Base-by-base conservation (phyloP, 2,888 invertebrate species). In the Tiliacea aurago region DNA sequence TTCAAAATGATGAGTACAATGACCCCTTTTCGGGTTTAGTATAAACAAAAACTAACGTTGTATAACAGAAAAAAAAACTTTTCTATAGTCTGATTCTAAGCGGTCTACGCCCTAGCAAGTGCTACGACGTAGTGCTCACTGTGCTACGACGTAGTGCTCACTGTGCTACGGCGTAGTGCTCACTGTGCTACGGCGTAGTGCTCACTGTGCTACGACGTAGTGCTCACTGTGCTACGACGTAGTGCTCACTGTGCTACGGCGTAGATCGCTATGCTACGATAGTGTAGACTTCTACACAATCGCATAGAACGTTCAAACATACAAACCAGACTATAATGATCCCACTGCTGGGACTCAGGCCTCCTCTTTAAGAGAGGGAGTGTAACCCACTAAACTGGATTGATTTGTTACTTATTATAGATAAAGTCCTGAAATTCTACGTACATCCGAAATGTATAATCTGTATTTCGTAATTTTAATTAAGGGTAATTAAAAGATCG, bases 401-500 rank as follows among this genome's bases (percentile, higher is more conserved):
- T n/a, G 28, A n/a, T n/a, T 49, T 49, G 1, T 3, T 37, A 15
- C 7, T 37, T 13, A 18, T 47, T 37, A 37, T 28, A 20, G 15
- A 6, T 5, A 11, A n/a, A 45, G 33, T 33, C 5, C 11, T 28
- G 28, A 28, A 62, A 11, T 4, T 1, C 11, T 45, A 0, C 4
- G 2, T 63, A 6, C 20, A 20, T 63, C 2, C 28, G 4, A 47
- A 63, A 63, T 20, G 3, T 28, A 28, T 4, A 20, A 33, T 23
- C n/a, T 18, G 6, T 18, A 28, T 6, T 45, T 49, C 18, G 43
- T 61, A 0, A 45, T 59, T 59, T 53, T 13, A 41, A n/a, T n/a
- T 33, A 41, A 28, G 61, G 80, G 28, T 37, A 66, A 80, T 83
- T 62, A 70, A 82, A 82, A 80, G 9, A 63, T 69, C 4, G 43